Evolutionary conservation across 2,797 vertebrate species (phyloP).

Genomic region (Avahi laniger): DNA sequence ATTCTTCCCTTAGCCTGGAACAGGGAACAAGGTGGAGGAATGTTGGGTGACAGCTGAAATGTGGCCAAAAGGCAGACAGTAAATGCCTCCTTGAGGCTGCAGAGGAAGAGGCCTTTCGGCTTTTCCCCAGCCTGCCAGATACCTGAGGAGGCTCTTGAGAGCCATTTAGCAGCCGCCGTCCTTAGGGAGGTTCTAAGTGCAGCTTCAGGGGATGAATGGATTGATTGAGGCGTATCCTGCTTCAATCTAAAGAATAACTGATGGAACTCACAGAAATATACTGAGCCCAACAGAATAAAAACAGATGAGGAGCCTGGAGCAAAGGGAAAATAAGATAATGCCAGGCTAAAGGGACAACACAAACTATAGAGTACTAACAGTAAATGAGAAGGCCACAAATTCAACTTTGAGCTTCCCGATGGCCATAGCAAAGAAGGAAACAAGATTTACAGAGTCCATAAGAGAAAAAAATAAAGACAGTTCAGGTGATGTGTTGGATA

Average conservation of each 20-base stretch:
- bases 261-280: neutral
- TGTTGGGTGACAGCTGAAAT: neutral
- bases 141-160: neutral
- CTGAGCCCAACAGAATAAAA: neutral
- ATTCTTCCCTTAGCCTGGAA: neutral
- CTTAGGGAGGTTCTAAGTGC: neutral
- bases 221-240: neutral
- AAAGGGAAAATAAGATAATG: neutral
- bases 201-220: neutral
- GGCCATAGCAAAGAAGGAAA: neutral
- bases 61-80: neutral
- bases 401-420: neutral
- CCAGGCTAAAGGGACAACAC: neutral
- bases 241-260: neutral
- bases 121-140: neutral
- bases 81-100: neutral
- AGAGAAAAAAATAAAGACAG: neutral
- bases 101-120: neutral
- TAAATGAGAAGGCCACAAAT: neutral
- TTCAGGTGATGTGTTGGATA: neutral
- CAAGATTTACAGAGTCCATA: neutral
- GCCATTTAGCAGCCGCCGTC: neutral
- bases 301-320: neutral
- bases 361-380: neutral
- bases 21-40: neutral